Base-by-base conservation (phyloP, 2,888 invertebrate species). In the Brachyopa scutellaris region DNA sequence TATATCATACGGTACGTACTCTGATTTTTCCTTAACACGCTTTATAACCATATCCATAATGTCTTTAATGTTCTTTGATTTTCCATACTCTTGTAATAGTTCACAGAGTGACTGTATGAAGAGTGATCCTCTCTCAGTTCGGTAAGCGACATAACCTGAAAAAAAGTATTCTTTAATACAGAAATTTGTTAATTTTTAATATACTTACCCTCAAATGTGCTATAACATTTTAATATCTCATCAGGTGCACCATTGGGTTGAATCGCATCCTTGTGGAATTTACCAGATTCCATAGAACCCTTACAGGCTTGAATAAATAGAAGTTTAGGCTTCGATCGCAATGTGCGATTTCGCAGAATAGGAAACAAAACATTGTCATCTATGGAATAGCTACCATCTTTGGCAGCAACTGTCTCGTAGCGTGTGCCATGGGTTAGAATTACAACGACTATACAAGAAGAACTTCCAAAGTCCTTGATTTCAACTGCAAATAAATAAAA, bases 301-400 rank as follows among this genome's bases (percentile, higher is more conserved):
- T 90, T 90, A 76, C 90, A 90, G 3, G 90, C 90, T 85, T 90
- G 90, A 29, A 90, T 88, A 26, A 90, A 88, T 5, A 90, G 77
- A 26, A 90, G 85, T 74, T 90, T 90, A 9, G 90, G 90, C 40
- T 90, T 90, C 9, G 87, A 84, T 8, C 83, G 76, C 0, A 90
- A 79, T 4, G 88, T 86, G 0, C 85, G 85, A 85, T 90, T 90
- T 33, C 87, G 85, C 13, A 89, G 64, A n/a, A 90, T 85, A 0
- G 89, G 90, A 85, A 88, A 88, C 0, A 90, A 55, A 0, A 90
- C 83, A 26, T 86, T 86, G 66, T 89, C 88, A 45, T 90, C 88
- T 53, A 90, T 84, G 1, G 87, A 88, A 74, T 89, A 90, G 5
- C 85, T 85, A 0, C 85, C 87, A 84, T 90, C 90, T 73, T 84